Evolutionary conservation across 2,113 vertebrate species (phyloP).

Genomic region (Petaurus breviceps): DNA sequence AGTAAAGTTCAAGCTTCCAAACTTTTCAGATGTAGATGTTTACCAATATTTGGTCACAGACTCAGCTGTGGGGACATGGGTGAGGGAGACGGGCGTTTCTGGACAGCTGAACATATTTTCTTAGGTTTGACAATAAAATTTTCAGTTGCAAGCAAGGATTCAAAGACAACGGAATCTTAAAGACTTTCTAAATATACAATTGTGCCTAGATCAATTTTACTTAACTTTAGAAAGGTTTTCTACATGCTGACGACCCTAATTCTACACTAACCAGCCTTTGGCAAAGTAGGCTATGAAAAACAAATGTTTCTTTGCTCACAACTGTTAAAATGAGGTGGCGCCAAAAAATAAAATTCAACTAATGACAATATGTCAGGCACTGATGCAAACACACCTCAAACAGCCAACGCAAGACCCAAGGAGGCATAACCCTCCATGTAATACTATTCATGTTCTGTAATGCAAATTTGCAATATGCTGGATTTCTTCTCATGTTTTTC

Average conservation of each 20-base stretch:
- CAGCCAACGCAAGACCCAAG: slow-evolving; percentile 64
- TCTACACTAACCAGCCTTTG: slow-evolving; percentile 19
- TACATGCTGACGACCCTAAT: neutral
- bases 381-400: slow-evolving; percentile 57
- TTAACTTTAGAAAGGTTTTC: slow-evolving; percentile 32
- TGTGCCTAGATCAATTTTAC: slow-evolving; percentile 1
- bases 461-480: slow-evolving; percentile 53
- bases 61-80: slow-evolving; percentile 52
- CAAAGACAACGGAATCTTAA: slow-evolving; percentile 61
- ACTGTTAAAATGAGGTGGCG: slow-evolving; percentile 39
- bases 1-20: slow-evolving; percentile 39
- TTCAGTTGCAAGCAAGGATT: slow-evolving; percentile 62
- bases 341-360: slow-evolving; percentile 34
- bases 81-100: slow-evolving; percentile 46
- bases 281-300: slow-evolving; percentile 36
- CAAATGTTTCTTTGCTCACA: neutral
- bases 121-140: slow-evolving; percentile 70
- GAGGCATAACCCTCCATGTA: slow-evolving; percentile 46
- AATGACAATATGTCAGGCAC: slow-evolving; percentile 16
- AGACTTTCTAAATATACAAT: slow-evolving; percentile 61
- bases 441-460: neutral
- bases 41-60: slow-evolving; percentile 74
- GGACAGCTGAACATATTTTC: slow-evolving; percentile 64
- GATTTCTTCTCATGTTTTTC: slow-evolving; percentile 60
- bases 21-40: slow-evolving; percentile 66